Evolutionary conservation across 2,113 vertebrate genomes (phyloP).

Genomic region (Struthidea cinerea): DNA sequence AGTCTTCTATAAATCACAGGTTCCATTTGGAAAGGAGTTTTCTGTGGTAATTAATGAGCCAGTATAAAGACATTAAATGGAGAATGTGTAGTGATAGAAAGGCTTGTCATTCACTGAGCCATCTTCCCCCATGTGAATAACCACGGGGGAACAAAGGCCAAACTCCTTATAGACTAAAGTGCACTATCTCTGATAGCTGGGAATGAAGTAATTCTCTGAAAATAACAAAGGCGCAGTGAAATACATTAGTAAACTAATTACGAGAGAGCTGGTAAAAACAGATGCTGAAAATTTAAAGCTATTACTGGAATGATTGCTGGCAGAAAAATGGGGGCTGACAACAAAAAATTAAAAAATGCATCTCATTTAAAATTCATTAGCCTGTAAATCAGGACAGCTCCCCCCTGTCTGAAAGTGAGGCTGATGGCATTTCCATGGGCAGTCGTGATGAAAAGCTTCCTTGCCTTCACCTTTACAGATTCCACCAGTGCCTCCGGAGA

Average conservation of each 20-base stretch:
- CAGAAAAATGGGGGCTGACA: conserved; percentile 32
- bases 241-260: conserved; percentile 65
- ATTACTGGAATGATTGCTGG: conserved; percentile 41
- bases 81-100: conserved; percentile 48
- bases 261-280: conserved; percentile 50
- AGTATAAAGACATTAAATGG: conserved; percentile 66
- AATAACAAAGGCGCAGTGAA: conserved; percentile 51
- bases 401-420: neutral
- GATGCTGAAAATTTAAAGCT: conserved; percentile 44
- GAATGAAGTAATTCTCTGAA: conserved; percentile 51
- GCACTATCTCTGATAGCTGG: conserved; percentile 53
- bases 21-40: conserved; percentile 54
- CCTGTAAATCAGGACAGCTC: conserved; percentile 43
- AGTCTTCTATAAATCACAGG: conserved; percentile 60
- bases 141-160: conserved; percentile 55
- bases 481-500: neutral
- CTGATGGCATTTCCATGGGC: neutral
- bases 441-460: neutral
- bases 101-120: conserved; percentile 58
- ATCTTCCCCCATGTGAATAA: conserved; percentile 59
- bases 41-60: conserved; percentile 68
- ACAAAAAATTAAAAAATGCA: conserved; percentile 47
- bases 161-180: conserved; percentile 57
- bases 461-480: neutral
- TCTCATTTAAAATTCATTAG: conserved; percentile 60